A percentile compares a stretch with the other conserved stretches of the same genome.
These are phyloP conservation scores for Recurvirostra avosetta DNA, from an alignment of 2,113 vertebrate genomes.

Conservation along the genomic window DNA sequence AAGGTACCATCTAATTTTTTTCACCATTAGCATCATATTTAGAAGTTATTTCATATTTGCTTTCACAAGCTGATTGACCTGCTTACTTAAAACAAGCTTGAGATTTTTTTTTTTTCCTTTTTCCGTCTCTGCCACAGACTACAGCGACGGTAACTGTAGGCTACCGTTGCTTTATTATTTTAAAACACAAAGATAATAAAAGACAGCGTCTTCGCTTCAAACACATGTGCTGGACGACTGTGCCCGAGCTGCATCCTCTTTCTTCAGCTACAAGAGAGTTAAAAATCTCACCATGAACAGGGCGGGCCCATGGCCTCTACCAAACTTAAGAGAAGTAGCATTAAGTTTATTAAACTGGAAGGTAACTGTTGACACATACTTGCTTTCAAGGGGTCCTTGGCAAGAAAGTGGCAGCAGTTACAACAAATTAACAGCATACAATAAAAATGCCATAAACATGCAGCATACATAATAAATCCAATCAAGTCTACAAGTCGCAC, in stretches of 20 bases:
- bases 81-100: background rate
- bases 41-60: background rate
- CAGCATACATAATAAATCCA: conserved; percentile 77
- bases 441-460: conserved; percentile 81
- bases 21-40: background rate
- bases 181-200: background rate
- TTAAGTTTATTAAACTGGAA: conserved; percentile 65
- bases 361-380: conserved; percentile 69
- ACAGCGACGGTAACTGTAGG: background rate
- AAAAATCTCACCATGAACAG: background rate
- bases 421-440: conserved; percentile 80
- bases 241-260: background rate
- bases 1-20: background rate
- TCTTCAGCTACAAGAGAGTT: background rate
- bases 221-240: background rate
- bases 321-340: conserved; percentile 46
- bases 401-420: conserved; percentile 73
- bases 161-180: background rate
- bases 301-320: background rate
- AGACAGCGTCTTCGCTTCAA: background rate
- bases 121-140: background rate
- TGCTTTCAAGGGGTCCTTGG: conserved; percentile 73
- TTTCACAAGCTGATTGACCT: background rate
- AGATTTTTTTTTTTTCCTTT: background rate
- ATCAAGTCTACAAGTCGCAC: conserved; percentile 68